Evolutionary conservation across 2,888 invertebrate species (phyloP).

Genomic region (Eubasilissa splendida): DNA sequence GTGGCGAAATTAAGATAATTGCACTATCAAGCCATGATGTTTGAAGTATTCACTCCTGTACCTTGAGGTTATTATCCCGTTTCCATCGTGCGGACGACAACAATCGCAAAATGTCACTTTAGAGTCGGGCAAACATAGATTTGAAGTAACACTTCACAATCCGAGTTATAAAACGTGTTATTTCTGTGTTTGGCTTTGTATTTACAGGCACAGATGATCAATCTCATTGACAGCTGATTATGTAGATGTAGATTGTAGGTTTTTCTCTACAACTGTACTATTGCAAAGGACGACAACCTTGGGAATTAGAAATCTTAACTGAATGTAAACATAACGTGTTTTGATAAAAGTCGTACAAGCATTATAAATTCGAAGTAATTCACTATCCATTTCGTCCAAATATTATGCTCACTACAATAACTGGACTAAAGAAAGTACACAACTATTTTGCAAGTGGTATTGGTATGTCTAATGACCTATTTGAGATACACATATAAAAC

Average conservation of each 20-base stretch:
- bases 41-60: slow-evolving; percentile 62
- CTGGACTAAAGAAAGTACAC: slow-evolving; percentile 57
- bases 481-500: slow-evolving; percentile 43
- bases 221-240: slow-evolving; percentile 75
- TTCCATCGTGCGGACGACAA: slow-evolving; percentile 63
- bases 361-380: slow-evolving; percentile 39
- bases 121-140: neutral
- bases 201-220: slow-evolving; percentile 75
- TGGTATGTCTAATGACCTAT: slow-evolving; percentile 54
- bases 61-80: slow-evolving; percentile 73
- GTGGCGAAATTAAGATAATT: slow-evolving; percentile 9
- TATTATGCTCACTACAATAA: slow-evolving; percentile 54
- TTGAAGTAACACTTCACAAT: slow-evolving; percentile 23
- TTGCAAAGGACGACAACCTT: slow-evolving; percentile 54
- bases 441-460: slow-evolving; percentile 55
- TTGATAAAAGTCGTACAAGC: slow-evolving; percentile 47
- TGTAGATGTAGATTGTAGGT: slow-evolving; percentile 74
- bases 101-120: slow-evolving; percentile 39
- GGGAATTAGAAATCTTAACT: slow-evolving; percentile 48
- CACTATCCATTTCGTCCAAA: slow-evolving; percentile 52
- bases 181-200: slow-evolving; percentile 72
- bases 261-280: slow-evolving; percentile 61
- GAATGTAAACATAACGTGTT: slow-evolving; percentile 47
- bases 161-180: slow-evolving; percentile 65
- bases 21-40: slow-evolving; percentile 59